Base-by-base conservation (phyloP, 2,888 invertebrate genomes). In the Syrphus vitripennis region DNA sequence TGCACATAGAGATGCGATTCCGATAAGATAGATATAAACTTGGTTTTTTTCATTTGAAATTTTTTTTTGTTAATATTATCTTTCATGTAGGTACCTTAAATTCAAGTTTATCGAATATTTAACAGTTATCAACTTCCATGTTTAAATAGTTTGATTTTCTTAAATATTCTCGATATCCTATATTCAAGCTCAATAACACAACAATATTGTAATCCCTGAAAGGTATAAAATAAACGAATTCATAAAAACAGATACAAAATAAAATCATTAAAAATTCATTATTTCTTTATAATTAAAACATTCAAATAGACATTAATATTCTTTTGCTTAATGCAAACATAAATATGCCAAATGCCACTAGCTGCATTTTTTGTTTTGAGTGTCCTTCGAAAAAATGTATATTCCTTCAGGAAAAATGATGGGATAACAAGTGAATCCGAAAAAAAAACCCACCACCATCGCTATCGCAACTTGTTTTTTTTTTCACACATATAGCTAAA, bases 211-310 rank as follows among this genome's bases (percentile, higher is more conserved):
- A n/a, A n/a, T n/a, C n/a, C n/a, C n/a, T n/a, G n/a, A n/a, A n/a
- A n/a, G n/a, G n/a, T n/a, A n/a, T n/a, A n/a, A n/a, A n/a, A n/a
- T n/a, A n/a, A n/a, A n/a, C n/a, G n/a, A 50, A 26, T 26, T 26
- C n/a, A 16, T 55, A 71, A 53, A 74, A 16, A 14, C 40, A 24
- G 12, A 16, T 42, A 24, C 16, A 9, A 40, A 78, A 78, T 77
- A 10, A 59, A 78, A 42, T 53, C 83, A 84, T 76, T 75, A 63
- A 29, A 10, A 69, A 48, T 29, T 19, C 34, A 50, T 67, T 34
- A 34, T 78, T 53, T 45, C 48, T 19, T 70, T 74, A 26, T 86
- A 86, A 86, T 82, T 86, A 78, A 82, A 86, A 69, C 82, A 86
- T 82, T 63, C 86, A 26, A 77, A 74, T 78, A 72, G 37, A 34